Evolutionary conservation across 2,797 vertebrate genomes (phyloP).

Genomic region (Pteropus rufus): DNA sequence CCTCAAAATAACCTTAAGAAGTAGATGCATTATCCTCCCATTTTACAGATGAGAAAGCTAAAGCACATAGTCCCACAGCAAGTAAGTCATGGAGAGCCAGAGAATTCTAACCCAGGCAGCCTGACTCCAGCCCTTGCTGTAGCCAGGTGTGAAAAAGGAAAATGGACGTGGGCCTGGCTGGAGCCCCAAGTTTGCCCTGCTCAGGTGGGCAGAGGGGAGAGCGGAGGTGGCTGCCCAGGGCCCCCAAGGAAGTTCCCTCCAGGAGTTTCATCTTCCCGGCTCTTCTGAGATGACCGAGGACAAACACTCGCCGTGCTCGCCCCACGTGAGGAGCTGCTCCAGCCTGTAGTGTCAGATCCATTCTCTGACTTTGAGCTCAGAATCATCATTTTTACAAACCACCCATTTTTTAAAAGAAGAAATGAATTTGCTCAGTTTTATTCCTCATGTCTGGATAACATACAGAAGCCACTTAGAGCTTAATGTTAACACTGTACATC

Average conservation of each 20-base stretch:
- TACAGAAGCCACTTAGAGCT: slow-evolving; percentile 34
- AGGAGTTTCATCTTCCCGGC: neutral
- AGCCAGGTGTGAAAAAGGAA: neutral
- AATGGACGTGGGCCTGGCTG: neutral
- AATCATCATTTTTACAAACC: slow-evolving; percentile 30
- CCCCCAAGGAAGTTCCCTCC: neutral
- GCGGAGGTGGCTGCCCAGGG: neutral
- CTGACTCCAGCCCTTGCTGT: neutral
- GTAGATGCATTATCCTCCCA: neutral
- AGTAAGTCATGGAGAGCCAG: neutral
- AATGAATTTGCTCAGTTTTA: slow-evolving; percentile 63
- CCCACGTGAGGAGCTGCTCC: fast-evolving
- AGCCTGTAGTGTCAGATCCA: fast-evolving
- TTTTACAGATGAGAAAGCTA: slow-evolving; percentile 5
- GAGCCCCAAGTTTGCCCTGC: neutral
- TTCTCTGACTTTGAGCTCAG: neutral
- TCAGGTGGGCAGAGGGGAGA: neutral
- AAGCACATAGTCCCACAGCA: neutral
- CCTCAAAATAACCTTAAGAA: neutral
- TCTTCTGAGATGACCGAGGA: neutral
- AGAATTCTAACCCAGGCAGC: neutral
- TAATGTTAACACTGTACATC: slow-evolving; percentile 66
- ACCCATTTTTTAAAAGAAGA: slow-evolving; percentile 61
- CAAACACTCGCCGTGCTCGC: fast-evolving
- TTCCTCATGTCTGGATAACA: neutral